Evolutionary conservation across 2,113 vertebrate species (phyloP).

Genomic region (Morone saxatilis): DNA sequence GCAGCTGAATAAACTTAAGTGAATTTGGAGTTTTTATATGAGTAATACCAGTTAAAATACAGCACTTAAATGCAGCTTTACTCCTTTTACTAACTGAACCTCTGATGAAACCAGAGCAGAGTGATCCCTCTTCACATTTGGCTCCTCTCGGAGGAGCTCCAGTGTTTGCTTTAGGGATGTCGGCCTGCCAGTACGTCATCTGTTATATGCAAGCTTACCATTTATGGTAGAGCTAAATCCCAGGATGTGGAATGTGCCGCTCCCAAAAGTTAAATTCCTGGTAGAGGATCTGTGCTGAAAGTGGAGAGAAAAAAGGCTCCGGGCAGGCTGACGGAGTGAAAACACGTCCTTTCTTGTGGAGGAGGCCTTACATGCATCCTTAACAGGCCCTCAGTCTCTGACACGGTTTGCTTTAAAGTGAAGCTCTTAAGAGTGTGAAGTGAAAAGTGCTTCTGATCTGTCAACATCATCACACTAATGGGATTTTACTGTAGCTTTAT

Average conservation of each 20-base stretch:
- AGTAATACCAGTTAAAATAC: too few relatives aligned
- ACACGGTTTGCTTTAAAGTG: constrained; percentile 9
- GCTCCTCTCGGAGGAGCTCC: constrained; percentile 41
- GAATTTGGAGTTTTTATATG: neutral
- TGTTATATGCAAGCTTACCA: constrained; percentile 83
- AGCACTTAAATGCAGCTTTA: neutral
- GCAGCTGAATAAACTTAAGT: neutral
- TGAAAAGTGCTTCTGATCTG: neutral
- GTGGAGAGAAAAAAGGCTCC: constrained; percentile 29
- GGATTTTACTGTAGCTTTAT: neutral
- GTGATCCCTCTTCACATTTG: constrained; percentile 38
- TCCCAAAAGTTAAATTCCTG: constrained; percentile 83
- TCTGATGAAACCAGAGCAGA: constrained; percentile 22
- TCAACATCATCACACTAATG: constrained; percentile 19
- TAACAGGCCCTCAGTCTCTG: neutral
- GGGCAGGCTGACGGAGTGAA: constrained; percentile 19
- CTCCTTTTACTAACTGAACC: too few relatives aligned
- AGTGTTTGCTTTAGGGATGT: constrained; percentile 77
- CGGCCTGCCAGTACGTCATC: constrained; percentile 77
- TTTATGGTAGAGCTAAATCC: constrained; percentile 87
- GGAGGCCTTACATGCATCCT: neutral
- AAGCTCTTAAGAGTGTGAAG: neutral
- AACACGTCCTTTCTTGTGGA: constrained; percentile 48
- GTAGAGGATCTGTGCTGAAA: constrained; percentile 57
- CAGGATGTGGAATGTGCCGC: constrained; percentile 86